Evolutionary conservation across 2,113 vertebrate species (phyloP).

Genomic region (Sylvilagus bachmani): DNA sequence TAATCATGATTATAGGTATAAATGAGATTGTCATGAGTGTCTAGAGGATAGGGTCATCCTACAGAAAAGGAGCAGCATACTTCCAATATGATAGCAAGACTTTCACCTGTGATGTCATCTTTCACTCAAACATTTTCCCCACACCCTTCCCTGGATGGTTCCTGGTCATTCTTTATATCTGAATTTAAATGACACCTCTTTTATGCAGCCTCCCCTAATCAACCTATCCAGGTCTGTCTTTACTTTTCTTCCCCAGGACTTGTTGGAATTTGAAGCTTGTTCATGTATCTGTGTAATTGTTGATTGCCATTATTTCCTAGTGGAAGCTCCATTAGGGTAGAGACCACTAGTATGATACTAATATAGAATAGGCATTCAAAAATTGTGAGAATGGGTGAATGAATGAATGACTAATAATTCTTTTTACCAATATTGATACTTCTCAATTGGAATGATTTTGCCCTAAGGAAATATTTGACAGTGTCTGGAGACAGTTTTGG

Average conservation of each 20-base stretch:
- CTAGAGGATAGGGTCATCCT: neutral
- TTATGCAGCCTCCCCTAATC: neutral
- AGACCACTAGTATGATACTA: neutral
- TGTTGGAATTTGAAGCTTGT: neutral
- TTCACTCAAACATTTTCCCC: neutral
- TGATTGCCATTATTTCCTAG: neutral
- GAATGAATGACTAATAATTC: neutral
- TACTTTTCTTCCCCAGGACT: neutral
- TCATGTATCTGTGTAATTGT: neutral
- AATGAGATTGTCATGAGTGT: neutral
- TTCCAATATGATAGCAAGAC: neutral
- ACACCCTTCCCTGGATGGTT: neutral
- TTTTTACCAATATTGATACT: neutral
- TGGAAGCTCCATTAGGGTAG: neutral
- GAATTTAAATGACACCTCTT: neutral
- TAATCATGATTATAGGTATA: neutral
- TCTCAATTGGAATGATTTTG: neutral
- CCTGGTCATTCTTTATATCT: neutral
- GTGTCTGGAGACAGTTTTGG: neutral
- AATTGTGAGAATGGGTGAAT: neutral
- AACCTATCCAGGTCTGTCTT: neutral
- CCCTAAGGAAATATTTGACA: neutral
- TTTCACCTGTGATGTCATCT: neutral
- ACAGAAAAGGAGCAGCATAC: neutral
- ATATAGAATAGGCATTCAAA: neutral